Conservation (phyloP, 2,113 vertebrate genomes). For the Tetrax tetrax region DNA sequence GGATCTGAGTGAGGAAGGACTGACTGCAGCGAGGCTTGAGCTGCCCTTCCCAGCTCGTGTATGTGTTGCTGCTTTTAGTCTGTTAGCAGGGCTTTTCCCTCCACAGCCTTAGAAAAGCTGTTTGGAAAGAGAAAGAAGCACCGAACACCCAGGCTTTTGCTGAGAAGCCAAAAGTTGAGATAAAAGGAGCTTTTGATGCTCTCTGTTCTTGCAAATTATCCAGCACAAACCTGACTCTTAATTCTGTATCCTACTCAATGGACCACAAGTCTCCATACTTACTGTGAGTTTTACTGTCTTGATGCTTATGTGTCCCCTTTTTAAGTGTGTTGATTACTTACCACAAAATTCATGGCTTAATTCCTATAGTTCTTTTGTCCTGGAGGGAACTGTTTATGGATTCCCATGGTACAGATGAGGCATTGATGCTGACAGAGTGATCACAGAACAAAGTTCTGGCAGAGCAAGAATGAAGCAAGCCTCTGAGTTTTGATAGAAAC, state of each 20-base stretch:
- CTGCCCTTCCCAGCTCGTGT: neutral
- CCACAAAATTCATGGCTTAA: neutral
- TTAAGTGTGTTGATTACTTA: neutral
- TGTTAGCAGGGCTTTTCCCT: neutral
- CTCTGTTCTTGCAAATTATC: neutral
- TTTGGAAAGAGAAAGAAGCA: neutral
- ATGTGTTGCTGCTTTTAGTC: neutral
- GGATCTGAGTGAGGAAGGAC: neutral
- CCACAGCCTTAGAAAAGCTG: neutral
- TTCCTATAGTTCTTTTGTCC: neutral
- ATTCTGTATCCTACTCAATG: neutral
- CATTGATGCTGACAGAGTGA: neutral
- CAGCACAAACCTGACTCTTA: neutral
- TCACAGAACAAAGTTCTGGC: neutral
- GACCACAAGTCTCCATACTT: neutral
- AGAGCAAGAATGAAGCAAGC: neutral
- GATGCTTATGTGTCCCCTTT: neutral
- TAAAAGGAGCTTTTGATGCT: neutral
- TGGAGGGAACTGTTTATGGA: neutral
- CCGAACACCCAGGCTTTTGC: neutral
- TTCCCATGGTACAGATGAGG: neutral
- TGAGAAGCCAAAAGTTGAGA: neutral
- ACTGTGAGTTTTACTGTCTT: neutral
- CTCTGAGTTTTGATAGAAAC: neutral
- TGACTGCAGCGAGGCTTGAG: neutral